These are phyloP conservation scores for Dendropsophus ebraccatus DNA, from an alignment of 2,113 vertebrate genomes.

Conservation along the genomic window DNA sequence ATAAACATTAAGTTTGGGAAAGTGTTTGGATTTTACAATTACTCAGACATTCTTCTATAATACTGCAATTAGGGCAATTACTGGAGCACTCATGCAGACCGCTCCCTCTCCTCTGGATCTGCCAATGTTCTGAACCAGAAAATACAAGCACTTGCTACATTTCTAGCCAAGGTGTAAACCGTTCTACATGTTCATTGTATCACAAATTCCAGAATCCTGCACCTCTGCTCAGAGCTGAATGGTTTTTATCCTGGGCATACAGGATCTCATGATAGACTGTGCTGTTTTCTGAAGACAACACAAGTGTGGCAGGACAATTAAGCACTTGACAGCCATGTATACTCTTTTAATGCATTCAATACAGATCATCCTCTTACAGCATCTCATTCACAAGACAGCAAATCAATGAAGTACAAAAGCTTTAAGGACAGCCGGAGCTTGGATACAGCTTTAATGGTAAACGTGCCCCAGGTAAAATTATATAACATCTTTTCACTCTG, in stretches of 20 bases:
- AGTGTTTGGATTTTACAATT: slow-evolving; percentile 19
- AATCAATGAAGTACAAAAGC: slow-evolving; percentile 35
- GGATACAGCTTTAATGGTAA: slow-evolving; percentile 45
- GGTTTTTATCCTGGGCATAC: background rate
- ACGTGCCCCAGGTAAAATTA: slow-evolving; percentile 64
- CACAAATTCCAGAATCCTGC: background rate
- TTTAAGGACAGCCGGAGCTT: background rate
- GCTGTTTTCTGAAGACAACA: slow-evolving; percentile 1
- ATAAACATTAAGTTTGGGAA: slow-evolving; percentile 40
- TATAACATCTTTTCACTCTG: slow-evolving; percentile 21
- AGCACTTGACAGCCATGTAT: slow-evolving; percentile 56
- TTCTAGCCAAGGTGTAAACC: slow-evolving; percentile 29
- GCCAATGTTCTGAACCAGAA: slow-evolving; percentile 30
- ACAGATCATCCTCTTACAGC: slow-evolving; percentile 55
- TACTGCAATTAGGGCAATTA: slow-evolving; percentile 48
- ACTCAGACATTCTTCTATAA: slow-evolving; percentile 18
- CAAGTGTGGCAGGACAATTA: slow-evolving; percentile 47
- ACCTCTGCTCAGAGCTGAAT: background rate
- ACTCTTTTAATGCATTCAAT: slow-evolving; percentile 55
- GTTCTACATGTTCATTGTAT: slow-evolving; percentile 23
- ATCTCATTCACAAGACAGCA: slow-evolving; percentile 38
- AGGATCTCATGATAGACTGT: slow-evolving; percentile 27
- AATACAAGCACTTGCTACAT: background rate
- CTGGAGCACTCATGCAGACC: slow-evolving; percentile 20
- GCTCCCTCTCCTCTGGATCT: slow-evolving; percentile 17